Percentiles rank a stretch among this genome's conserved stretches.
Evolutionary conservation across 2,888 invertebrate species (phyloP).

Genomic region (Latrodectus hesperus): DNA sequence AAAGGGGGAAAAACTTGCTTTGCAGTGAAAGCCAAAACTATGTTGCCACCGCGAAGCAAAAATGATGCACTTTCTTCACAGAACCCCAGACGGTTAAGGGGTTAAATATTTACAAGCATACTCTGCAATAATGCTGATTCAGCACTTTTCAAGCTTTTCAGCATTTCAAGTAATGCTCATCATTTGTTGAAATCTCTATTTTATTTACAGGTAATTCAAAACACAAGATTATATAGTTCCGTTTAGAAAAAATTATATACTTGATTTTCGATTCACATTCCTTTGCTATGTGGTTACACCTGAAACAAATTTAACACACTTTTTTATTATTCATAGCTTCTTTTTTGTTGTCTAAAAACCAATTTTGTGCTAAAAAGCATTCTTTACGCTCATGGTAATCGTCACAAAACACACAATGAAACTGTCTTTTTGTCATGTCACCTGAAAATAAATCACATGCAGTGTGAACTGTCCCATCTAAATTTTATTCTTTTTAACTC

Average conservation of each 20-base stretch:
- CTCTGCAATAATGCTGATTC: no score
- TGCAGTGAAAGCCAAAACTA: no score
- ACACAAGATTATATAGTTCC: no score
- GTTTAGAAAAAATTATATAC: no score
- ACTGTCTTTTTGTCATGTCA: neutral
- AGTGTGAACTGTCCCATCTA: neutral
- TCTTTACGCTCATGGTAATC: neutral
- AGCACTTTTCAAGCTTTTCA: neutral
- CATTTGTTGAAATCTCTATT: neutral
- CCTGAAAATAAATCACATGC: neutral
- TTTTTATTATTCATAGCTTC: neutral
- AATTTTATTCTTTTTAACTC: neutral
- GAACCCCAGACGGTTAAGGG: no score
- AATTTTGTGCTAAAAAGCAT: neutral
- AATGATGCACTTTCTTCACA: no score
- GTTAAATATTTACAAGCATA: no score
- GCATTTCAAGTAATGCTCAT: neutral
- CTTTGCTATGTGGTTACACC: neutral
- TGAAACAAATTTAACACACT: constrained; percentile 8
- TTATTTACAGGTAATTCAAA: no score
- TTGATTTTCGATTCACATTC: neutral
- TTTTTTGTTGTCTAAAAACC: constrained; percentile 10
- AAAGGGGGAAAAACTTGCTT: no score
- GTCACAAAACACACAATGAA: constrained; percentile 4
- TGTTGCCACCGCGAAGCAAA: no score